Base-by-base conservation (phyloP, 2,797 vertebrate genomes). In the Ataeniobius toweri region DNA sequence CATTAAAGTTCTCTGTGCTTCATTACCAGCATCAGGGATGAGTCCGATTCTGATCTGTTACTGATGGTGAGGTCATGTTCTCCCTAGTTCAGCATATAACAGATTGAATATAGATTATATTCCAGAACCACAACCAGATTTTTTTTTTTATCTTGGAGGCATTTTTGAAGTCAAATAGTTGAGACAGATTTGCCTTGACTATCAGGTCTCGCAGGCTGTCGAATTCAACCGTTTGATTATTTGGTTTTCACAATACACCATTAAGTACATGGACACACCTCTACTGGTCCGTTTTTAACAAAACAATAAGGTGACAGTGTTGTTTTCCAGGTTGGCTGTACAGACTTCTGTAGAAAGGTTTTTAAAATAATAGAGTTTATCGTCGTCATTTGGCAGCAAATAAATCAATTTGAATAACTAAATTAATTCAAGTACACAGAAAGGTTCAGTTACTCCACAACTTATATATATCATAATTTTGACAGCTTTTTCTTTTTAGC, bases 171-270 rank as follows among this genome's bases (percentile, higher is more conserved):
- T 36, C 16, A 63, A 18, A 18, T 14, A 65, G 61, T 18, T 65
- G 2, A 65, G 41, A 68, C 24, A 5, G 10, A 53, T 68, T 14
- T n/a, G 65, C 65, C 76, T 70, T 46, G 39, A 83, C 67, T 61
- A 68, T 5, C 75, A 50, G 46, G 51, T 58, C 28, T 74, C 55
- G 2, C 48, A 53, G 58, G 12, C 16, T 46, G 46, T 76, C 24
- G 39, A 3, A 36, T 6, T 50, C 1, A 31, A 0, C 0, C 6
- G 51, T 65, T 61, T 56, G 59, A 58, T 50, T 36, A 26, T 73
- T 69, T 63, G 20, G n/a, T 20, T 55, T 13, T 1, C 5, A 67
- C 36, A 70, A 53, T 39, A 72, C 18, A 0, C 0, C 46, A 12
- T 65, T 51, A 73, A 53, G 4, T 56, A 74, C 36, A 59, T 67